These are phyloP conservation scores for Drosophila kambysellisi DNA, from an alignment of 2,888 invertebrate species.

Conservation along the genomic window DNA sequence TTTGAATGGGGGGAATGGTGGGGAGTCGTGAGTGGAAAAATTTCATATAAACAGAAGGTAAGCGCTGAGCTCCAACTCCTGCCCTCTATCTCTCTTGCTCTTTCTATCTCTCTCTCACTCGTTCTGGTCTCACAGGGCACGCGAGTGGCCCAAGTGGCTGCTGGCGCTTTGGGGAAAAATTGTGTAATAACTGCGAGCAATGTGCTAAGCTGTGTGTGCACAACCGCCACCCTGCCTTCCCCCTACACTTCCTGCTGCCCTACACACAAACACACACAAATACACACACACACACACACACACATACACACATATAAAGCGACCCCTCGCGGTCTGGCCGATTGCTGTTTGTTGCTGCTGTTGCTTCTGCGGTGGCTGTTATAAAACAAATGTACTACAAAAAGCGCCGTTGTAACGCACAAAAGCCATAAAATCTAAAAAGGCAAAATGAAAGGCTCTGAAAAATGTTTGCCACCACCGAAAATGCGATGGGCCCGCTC, in stretches of 20 bases:
- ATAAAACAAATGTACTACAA: constrained; percentile 78
- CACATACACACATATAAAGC: neutral
- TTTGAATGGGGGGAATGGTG: neutral
- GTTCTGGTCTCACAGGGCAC: constrained; percentile 40
- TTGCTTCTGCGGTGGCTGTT: constrained; percentile 68
- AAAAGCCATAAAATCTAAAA: constrained; percentile 79
- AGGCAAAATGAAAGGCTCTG: constrained; percentile 76
- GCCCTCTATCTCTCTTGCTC: constrained; percentile 16
- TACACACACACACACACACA: neutral
- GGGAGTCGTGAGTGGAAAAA: constrained; percentile 75
- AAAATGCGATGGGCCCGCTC: constrained; percentile 52
- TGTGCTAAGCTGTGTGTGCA: constrained; percentile 72
- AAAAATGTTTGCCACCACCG: constrained; percentile 72
- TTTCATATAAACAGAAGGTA: constrained; percentile 73
- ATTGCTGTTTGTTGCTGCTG: constrained; percentile 33
- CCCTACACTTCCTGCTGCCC: constrained; percentile 2
- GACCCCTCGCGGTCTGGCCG: constrained; percentile 35
- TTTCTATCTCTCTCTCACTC: constrained; percentile 10
- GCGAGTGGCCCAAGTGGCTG: constrained; percentile 63
- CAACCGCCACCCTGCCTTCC: neutral
- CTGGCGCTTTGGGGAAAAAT: constrained; percentile 76
- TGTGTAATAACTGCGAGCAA: constrained; percentile 78
- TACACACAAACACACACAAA: neutral
- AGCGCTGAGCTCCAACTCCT: constrained; percentile 18
- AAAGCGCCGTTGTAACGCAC: constrained; percentile 77